Evolutionary conservation across 1,140 invertebrate species (phyloP), one percentile per base, ranked within the genome.

Genomic region (Leptinotarsa undecemlineata): DNA sequence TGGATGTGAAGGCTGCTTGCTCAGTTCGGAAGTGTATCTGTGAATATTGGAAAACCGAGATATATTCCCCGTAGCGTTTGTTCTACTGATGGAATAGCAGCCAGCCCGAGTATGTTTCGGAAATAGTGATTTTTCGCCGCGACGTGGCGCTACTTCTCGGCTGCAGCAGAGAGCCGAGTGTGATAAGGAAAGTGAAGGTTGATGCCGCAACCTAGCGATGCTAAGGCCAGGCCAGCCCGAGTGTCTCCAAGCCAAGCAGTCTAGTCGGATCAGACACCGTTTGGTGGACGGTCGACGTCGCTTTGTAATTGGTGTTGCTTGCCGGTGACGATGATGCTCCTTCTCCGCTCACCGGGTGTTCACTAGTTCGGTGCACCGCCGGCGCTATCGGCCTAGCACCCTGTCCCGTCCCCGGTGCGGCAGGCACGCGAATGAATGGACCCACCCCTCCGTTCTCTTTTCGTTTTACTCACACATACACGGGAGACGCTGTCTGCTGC

Each of bases 311-410:
- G 51, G 51, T 57, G 51, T 15, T 62, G 64, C 20, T 33, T 23
- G 66, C 14, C 69, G 71, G 51, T 64, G 61, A 75, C 60, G 26
- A 74, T 61, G 13, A 74, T 62, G 62, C 62, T 21, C 33, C 33
- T 42, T 42, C 23, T 33, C 17, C 23, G 64, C 26, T 17, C 64
- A 67, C 23, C 23, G 23, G 21, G 20, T 42, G 23, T 33, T 19
- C 33, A 68, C 33, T 33, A 19, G 21, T 19, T 15, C 42, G 42
- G 11, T 42, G 42, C 15, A 23, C 20, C 64, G 64, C 4, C 33
- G 66, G 33, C 60, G 60, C 21, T 62, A 8, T 11, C 33, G 8
- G 33, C 33, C 15, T 62, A 62, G 21, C 66, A 68, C 66, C 66
- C 66, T 42, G 19, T 17, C 66, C 66, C 21, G 20, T 19, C 19